A percentile compares a stretch with the other conserved stretches of the same genome.
Conservation (phyloP, 2,797 vertebrate genomes). For the Ataeniobius toweri region DNA sequence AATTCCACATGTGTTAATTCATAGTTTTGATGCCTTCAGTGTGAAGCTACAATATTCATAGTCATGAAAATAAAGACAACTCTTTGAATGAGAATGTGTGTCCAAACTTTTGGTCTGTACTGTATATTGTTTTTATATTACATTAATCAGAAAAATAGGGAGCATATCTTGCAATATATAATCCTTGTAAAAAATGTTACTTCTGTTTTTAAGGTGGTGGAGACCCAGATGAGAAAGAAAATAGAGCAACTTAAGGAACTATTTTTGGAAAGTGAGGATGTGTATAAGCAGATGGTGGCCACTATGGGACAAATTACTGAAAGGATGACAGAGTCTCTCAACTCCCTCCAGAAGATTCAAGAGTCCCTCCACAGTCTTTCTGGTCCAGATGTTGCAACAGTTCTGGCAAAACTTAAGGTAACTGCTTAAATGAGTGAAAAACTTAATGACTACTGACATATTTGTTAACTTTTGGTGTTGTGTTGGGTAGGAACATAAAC, state of each 20-base stretch:
- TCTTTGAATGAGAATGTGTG: too few species aligned
- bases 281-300: conserved; percentile 62
- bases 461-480: too few species aligned
- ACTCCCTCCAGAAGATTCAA: conserved; percentile 58
- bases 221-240: conserved; percentile 74
- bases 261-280: conserved; percentile 64
- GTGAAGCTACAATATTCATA: too few species aligned
- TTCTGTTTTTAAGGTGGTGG: conserved; percentile 66
- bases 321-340: conserved; percentile 61
- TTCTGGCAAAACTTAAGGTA: conserved; percentile 68
- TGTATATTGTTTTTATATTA: background rate
- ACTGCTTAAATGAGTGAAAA: background rate
- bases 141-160: background rate
- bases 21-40: too few species aligned
- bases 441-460: background rate
- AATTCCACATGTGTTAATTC: too few species aligned
- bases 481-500: too few species aligned
- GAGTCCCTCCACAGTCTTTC: conserved; percentile 52
- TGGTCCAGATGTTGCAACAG: conserved; percentile 40
- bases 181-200: background rate
- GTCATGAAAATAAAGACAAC: too few species aligned
- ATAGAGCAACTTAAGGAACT: conserved; percentile 75
- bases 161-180: background rate
- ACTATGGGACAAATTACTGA: conserved; percentile 57
- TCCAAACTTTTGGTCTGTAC: too few species aligned